Evolutionary conservation across 2,113 vertebrate genomes (phyloP).

Genomic region (Psilopogon haemacephalus): DNA sequence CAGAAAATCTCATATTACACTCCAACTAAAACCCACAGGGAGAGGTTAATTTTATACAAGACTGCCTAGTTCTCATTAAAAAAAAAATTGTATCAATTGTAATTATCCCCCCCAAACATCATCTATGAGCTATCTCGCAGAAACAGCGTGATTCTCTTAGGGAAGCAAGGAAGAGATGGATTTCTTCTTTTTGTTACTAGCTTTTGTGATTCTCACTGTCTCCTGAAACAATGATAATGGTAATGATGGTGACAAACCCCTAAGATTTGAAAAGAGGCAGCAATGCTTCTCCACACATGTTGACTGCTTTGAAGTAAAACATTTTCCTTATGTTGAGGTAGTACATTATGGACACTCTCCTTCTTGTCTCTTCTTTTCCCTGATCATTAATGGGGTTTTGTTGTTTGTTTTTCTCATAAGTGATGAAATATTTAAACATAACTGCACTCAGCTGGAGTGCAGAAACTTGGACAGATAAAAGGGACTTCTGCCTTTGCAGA

Average conservation of each 20-base stretch:
- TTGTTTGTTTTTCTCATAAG: not conserved
- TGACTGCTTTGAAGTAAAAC: constrained; percentile 14
- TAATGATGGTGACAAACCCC: not conserved
- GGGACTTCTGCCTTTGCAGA: not conserved
- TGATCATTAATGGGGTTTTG: not conserved
- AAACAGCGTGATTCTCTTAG: not conserved
- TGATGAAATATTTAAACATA: not conserved
- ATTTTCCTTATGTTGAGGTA: not conserved
- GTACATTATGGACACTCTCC: not conserved
- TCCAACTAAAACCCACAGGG: constrained; percentile 6
- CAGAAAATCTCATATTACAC: constrained; percentile 10
- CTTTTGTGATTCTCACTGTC: not conserved
- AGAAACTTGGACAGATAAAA: not conserved
- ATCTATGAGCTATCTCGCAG: not conserved
- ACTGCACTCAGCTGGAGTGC: not conserved
- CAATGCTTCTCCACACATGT: not conserved
- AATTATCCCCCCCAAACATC: not conserved
- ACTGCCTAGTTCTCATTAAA: not conserved
- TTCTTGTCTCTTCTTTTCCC: not conserved
- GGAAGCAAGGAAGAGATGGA: not conserved
- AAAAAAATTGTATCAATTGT: not conserved
- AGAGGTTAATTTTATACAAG: not conserved
- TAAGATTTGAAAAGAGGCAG: constrained; percentile 15
- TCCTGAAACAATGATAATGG: not conserved
- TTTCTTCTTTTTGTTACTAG: not conserved